A percentile compares a stretch with the other conserved stretches of the same genome.
phyloP scores from a whole-genome alignment of 2,113 vertebrate genomes.

The Macaca nemestrina region DNA sequence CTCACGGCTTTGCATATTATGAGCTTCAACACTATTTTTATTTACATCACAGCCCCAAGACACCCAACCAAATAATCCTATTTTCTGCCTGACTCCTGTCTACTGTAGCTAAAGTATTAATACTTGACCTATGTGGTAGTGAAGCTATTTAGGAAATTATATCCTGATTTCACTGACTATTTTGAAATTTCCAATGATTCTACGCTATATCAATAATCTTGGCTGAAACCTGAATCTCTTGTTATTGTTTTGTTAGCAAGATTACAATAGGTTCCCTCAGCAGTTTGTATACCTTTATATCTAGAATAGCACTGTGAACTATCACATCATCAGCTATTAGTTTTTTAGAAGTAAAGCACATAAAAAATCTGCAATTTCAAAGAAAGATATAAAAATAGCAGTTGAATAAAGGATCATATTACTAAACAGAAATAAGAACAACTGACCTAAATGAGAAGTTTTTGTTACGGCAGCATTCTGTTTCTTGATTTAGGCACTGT shows the following conservation, averaged over 20 bases:
- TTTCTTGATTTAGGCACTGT: neutral
- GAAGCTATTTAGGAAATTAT: slow-evolving; percentile 34
- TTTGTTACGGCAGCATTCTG: neutral
- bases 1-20: neutral
- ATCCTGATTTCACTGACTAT: neutral
- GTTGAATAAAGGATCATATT: neutral
- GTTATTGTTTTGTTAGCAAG: neutral
- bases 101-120: neutral
- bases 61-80: neutral
- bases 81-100: neutral
- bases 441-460: neutral
- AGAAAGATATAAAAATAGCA: slow-evolving; percentile 10
- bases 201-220: neutral
- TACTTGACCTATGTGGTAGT: neutral
- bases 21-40: neutral
- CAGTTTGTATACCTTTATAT: neutral
- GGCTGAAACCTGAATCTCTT: neutral
- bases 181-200: neutral
- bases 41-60: neutral
- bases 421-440: slow-evolving; percentile 24
- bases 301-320: neutral
- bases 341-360: neutral
- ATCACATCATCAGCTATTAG: neutral
- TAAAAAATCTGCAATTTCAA: slow-evolving; percentile 19
- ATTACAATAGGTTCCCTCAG: neutral